Evolutionary conservation across 2,113 vertebrate genomes (phyloP).

Genomic region (Holacanthus passer): DNA sequence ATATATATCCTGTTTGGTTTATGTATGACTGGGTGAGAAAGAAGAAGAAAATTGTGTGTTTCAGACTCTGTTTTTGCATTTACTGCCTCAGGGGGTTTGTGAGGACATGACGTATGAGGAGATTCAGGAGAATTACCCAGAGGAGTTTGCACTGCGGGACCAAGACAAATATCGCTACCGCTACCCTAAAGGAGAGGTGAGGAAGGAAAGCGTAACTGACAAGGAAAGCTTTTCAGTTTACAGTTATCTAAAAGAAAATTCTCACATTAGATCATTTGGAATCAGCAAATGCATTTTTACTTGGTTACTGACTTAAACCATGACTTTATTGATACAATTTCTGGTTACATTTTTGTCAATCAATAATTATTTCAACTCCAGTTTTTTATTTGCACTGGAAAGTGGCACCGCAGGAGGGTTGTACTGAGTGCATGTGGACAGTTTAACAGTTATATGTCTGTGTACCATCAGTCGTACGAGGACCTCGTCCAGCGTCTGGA

Average conservation of each 20-base stretch:
- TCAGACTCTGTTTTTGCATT: not conserved
- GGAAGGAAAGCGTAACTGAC: not conserved
- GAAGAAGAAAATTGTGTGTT: not conserved
- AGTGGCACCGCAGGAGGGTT: not conserved
- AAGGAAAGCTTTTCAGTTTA: too few species aligned
- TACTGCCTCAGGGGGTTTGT: conserved; percentile 88
- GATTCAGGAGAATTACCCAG: conserved; percentile 90
- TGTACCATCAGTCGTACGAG: conserved; percentile 88
- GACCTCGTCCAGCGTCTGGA: conserved; percentile 94
- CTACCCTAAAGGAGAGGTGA: conserved; percentile 95
- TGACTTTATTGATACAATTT: too few species aligned
- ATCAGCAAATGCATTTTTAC: not conserved
- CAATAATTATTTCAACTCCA: too few species aligned
- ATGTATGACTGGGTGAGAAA: not conserved
- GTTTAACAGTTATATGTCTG: not conserved
- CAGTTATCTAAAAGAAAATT: too few species aligned
- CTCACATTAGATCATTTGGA: not conserved
- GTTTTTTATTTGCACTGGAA: too few species aligned
- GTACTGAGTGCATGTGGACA: too few species aligned
- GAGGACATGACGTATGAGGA: conserved; percentile 96
- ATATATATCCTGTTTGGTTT: too few species aligned
- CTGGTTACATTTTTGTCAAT: too few species aligned
- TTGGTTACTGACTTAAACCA: not conserved
- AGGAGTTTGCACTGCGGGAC: conserved; percentile 93
- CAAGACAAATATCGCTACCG: conserved; percentile 96